Conservation (phyloP, 2,888 invertebrate species). For the Erebia aethiops region DNA sequence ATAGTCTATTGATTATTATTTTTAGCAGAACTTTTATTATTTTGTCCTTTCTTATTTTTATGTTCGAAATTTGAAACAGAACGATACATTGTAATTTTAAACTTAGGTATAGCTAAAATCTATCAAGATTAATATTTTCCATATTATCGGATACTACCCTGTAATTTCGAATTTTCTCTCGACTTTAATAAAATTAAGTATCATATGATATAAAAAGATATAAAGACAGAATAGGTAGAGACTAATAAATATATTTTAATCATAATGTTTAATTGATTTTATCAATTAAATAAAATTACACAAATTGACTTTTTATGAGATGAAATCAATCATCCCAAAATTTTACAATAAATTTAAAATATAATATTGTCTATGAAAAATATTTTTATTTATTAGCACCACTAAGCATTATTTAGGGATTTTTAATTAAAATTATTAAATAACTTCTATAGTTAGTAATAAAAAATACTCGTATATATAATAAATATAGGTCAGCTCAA, state of each 20-base stretch:
- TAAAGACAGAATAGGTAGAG: constrained; percentile 46
- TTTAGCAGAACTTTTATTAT: no score
- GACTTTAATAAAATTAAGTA: constrained; percentile 45
- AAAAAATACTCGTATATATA: background rate
- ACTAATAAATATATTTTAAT: constrained; percentile 33
- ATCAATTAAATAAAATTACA: constrained; percentile 52
- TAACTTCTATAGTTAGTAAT: constrained; percentile 4
- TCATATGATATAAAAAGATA: constrained; percentile 39
- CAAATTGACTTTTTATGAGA: constrained; percentile 71
- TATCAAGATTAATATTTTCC: constrained; percentile 32
- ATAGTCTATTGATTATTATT: no score
- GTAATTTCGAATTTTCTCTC: constrained; percentile 63
- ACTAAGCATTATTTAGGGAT: constrained; percentile 49
- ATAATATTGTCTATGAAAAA: constrained; percentile 77
- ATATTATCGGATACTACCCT: constrained; percentile 72
- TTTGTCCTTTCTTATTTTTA: background rate
- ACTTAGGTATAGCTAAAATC: constrained; percentile 22
- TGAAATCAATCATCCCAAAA: constrained; percentile 68
- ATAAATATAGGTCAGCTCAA: background rate
- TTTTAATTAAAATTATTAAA: constrained; percentile 44
- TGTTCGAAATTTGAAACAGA: constrained; percentile 1
- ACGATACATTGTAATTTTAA: background rate
- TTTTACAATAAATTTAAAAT: constrained; percentile 69
- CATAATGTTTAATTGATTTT: constrained; percentile 35
- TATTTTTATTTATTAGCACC: constrained; percentile 76